Conservation (phyloP, 1,140 invertebrate species). For the Eciton burchellii region DNA sequence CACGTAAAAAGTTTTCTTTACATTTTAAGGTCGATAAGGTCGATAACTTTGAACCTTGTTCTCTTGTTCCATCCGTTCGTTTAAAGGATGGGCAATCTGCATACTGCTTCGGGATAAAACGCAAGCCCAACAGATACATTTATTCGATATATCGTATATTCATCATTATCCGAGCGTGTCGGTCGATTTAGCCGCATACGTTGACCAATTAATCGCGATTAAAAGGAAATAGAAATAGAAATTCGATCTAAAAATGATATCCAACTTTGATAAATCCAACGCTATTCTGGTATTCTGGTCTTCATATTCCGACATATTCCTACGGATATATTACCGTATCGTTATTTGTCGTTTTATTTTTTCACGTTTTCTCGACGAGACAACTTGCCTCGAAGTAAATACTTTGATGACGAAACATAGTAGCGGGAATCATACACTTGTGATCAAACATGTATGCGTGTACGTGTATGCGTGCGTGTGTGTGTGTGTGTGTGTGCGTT, state of each 20-base stretch:
- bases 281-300: not conserved
- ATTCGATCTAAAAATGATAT: not conserved
- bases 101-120: no score
- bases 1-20: slow-evolving; percentile 5
- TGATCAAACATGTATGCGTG: not conserved
- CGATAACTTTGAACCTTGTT: slow-evolving; percentile 2
- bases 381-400: slow-evolving; percentile 25
- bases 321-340: not conserved
- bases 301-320: slow-evolving; percentile 30
- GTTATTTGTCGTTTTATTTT: slow-evolving; percentile 12
- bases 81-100: not conserved
- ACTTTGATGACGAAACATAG: slow-evolving; percentile 25
- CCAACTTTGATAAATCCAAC: slow-evolving; percentile 18
- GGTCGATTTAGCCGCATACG: no score
- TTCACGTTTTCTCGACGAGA: slow-evolving; percentile 34
- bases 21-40: not conserved
- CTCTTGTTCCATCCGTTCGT: not conserved
- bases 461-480: no score
- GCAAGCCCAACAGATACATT: no score
- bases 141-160: no score
- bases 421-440: slow-evolving; percentile 55
- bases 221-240: not conserved
- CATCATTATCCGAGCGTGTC: no score
- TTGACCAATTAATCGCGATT: not conserved
- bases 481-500: no score